phyloP scores from a whole-genome alignment of 2,888 invertebrate genomes.

The Pheosia gnoma region DNA sequence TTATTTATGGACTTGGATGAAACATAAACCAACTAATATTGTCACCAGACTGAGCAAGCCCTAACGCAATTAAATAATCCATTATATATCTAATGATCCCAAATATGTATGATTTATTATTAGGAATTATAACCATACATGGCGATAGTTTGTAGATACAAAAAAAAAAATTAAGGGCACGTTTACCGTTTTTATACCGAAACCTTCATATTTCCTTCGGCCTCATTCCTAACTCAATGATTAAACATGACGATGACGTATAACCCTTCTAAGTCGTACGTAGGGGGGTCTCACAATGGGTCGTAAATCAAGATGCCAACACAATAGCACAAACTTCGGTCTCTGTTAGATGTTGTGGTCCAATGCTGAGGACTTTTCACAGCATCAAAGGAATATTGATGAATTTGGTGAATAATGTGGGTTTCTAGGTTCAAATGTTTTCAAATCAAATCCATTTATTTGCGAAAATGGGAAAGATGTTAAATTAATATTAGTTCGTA shows the following conservation, averaged over 20 bases:
- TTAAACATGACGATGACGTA: conserved; percentile 1
- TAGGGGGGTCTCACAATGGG: neutral
- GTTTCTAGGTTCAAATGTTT: neutral
- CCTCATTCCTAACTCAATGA: neutral
- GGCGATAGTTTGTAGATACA: too few species aligned
- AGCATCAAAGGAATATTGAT: neutral
- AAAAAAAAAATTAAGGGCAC: too few species aligned
- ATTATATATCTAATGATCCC: too few species aligned
- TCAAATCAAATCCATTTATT: too few species aligned
- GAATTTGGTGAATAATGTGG: neutral
- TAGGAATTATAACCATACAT: too few species aligned
- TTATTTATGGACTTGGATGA: too few species aligned
- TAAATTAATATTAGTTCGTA: too few species aligned
- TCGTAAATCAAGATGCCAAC: conserved; percentile 3
- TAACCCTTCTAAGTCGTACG: neutral
- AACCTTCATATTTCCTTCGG: neutral
- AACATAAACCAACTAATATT: too few species aligned
- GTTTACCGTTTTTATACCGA: neutral
- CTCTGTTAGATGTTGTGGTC: neutral
- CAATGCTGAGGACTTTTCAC: neutral
- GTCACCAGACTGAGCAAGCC: too few species aligned
- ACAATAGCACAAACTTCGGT: neutral
- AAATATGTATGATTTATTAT: too few species aligned
- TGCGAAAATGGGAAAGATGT: too few species aligned
- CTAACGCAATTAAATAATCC: too few species aligned